Evolutionary conservation across 2,113 vertebrate genomes (phyloP).

Genomic region (Plestiodon gilberti): DNA sequence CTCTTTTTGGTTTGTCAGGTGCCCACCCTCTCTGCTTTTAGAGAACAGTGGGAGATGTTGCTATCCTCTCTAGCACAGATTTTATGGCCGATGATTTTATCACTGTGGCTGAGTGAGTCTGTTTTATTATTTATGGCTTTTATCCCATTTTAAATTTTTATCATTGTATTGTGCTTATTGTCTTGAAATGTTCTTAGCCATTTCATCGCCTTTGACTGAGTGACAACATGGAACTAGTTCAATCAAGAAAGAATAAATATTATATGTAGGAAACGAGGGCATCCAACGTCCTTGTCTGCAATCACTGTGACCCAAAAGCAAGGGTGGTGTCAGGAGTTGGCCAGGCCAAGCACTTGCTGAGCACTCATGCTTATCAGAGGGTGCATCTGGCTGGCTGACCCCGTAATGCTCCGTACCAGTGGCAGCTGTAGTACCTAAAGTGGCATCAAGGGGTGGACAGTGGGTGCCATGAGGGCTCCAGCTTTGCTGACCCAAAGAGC

Average conservation of each 20-base stretch:
- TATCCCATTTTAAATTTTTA: constrained; percentile 1
- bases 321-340: too few relatives aligned
- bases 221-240: background rate
- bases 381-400: too few relatives aligned
- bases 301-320: too few relatives aligned
- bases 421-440: too few relatives aligned
- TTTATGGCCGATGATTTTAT: background rate
- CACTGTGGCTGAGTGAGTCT: background rate
- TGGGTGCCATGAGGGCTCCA: too few relatives aligned
- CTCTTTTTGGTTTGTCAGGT: background rate
- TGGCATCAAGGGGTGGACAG: too few relatives aligned
- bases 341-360: too few relatives aligned
- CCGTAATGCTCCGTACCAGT: too few relatives aligned
- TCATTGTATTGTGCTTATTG: background rate
- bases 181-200: background rate
- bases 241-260: background rate
- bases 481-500: background rate
- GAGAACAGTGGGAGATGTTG: background rate
- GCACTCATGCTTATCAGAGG: too few relatives aligned
- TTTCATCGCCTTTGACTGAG: background rate
- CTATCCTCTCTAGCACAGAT: background rate
- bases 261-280: background rate
- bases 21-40: background rate
- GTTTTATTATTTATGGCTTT: constrained; percentile 12
- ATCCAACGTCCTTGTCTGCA: background rate